Base-by-base conservation (phyloP, 2,888 invertebrate genomes). In the Teleogryllus oceanicus region DNA sequence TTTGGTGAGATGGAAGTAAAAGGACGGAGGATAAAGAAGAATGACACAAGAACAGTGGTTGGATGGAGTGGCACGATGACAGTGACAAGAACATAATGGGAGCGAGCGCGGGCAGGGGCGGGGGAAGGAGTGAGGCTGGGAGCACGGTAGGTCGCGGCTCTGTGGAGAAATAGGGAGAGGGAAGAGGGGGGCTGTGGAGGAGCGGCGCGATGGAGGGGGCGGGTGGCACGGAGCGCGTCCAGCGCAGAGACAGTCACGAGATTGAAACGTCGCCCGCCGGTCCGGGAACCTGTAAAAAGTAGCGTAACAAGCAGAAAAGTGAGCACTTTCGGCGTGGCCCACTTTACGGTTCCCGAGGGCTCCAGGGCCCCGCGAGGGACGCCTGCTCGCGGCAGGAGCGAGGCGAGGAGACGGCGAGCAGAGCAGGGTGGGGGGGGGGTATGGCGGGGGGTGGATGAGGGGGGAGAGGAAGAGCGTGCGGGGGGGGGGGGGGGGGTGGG, bases 301-400 rank as follows among this genome's bases (percentile, higher is more conserved):
- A 62, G 62, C 62, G 62, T 62, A 62, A 62, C 62, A 62, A 62
- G 62, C 62, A 62, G 62, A 62, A 62, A 62, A 62, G 62, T 62
- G 62, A 62, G 62, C 62, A 62, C 62, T 62, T 62, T 16, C 16
- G 62, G 18, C 62, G 62, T 18, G 62, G 62, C 62, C 62, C 62
- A 62, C 62, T 62, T 62, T 62, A 62, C 62, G 13, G 62, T 62
- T 62, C 62, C 62, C 62, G 62, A 62, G 62, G 62, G 62, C 62
- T 18, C 24, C 24, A 37, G 24, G 24, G 24, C 24, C 24, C 24
- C 24, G 24, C 24, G 24, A 37, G 24, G 24, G 2, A 37, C 24
- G 24, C 24, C 24, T 37, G 24, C 24, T 37, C 24, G 24, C 24
- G 24, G 24, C 24, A 37, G 24, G 62, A 16, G 62, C 13, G 5